Evolutionary conservation across 2,888 invertebrate species (phyloP), one percentile per base, ranked within the genome.

Genomic region (Eupithecia dodoneata): DNA sequence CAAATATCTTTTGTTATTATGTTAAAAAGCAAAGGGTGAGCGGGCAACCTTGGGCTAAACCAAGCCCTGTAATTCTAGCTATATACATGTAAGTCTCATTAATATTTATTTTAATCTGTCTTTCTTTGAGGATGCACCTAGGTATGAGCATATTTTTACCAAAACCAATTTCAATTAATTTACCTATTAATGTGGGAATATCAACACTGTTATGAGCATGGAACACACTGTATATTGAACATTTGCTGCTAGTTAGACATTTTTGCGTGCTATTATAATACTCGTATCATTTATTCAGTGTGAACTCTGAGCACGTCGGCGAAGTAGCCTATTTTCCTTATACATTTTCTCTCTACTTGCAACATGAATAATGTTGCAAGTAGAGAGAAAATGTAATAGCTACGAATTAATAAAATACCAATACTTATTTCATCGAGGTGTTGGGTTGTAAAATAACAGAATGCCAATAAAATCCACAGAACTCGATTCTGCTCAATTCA

Each of bases 1-100:
- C 72, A 72, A 59, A 72, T 59, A 41, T 72, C 72, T 72, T 59
- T 59, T 59, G 59, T 72, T 15, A 72, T 72, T 44, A 72, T n/a
- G 18, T 72, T 72, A 72, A 72, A 72, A 72, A 63, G 72, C 7
- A 63, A 18, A 59, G 72, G 72, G 44, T 44, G 4, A 72, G 59
- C 3, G 72, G 72, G 42, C 44, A 41, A 59, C 59, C 72, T 44
- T 72, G 59, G 4, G 72, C 59, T n/a, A 59, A 63, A 9, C 72
- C 72, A n/a, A 72, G 15, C 13, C 71, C 71, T 42, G 71, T 41
- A 18, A 12, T 52, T 55, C 59, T 72, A 59, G 72, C 13, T 59
- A 1, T 30, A 30, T 30, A 30, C 30, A 72, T n/a, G 42, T 18
- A 72, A n/a, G 49, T 18, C 18, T 44, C 63, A 44, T 59, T 44